Conservation (phyloP, 2,113 vertebrate genomes). For the Campylomormyrus numenius region DNA sequence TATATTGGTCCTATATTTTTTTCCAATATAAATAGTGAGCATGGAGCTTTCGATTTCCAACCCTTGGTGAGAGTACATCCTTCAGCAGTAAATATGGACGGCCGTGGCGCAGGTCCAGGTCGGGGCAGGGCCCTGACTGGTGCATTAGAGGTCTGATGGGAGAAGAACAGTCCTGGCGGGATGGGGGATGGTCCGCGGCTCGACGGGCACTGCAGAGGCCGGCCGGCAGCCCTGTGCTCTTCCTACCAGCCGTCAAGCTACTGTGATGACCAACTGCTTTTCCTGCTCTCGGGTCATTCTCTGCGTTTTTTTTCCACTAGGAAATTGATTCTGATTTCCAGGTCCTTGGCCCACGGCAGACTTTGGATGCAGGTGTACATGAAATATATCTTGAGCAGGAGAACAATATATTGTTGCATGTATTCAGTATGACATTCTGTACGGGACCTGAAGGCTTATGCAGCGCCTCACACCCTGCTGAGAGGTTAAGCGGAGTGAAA, state of each 20-base stretch:
- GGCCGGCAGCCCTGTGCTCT: not conserved
- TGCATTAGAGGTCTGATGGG: not conserved
- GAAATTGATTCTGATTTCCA: not conserved
- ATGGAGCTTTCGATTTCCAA: not conserved
- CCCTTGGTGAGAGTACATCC: not conserved
- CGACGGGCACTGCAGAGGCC: not conserved
- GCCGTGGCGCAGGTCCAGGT: not conserved
- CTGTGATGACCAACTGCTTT: not conserved
- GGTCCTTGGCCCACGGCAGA: not conserved
- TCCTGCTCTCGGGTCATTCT: not conserved
- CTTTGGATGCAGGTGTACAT: not conserved
- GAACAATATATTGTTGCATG: not conserved
- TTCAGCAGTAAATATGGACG: not conserved
- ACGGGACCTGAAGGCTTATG: not conserved
- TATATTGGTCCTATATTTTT: not conserved
- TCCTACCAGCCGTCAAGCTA: not conserved
- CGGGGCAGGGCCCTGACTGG: not conserved
- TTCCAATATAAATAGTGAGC: not conserved
- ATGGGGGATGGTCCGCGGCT: not conserved
- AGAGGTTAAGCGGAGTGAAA: not conserved
- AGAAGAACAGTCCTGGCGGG: not conserved
- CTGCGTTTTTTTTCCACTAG: not conserved
- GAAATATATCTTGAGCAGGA: not conserved
- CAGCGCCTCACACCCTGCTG: not conserved
- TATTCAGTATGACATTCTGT: not conserved